A percentile compares a stretch with the other conserved stretches of the same genome.
phyloP scores from a whole-genome alignment of 2,888 invertebrate genomes.

The Thyatira batis region DNA sequence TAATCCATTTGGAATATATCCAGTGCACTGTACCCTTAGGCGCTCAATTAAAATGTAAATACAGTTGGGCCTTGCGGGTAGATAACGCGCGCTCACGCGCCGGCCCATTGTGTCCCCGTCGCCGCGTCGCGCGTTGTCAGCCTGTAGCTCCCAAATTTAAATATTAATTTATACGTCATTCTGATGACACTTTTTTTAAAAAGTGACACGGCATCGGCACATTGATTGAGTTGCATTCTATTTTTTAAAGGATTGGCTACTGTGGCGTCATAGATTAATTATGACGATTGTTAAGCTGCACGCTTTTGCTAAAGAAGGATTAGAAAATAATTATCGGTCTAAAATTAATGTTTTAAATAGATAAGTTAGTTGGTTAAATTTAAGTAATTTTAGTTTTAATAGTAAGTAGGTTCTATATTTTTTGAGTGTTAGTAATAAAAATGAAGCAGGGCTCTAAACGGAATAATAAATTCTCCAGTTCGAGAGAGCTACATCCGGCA shows the following conservation, averaged over 20 bases:
- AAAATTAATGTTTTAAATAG: no score
- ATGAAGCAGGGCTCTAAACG: conserved; percentile 8
- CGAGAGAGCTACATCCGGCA: conserved; percentile 45
- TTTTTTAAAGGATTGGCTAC: no score
- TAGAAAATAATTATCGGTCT: no score
- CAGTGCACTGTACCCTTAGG: conserved; percentile 19
- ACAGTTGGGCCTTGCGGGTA: background rate
- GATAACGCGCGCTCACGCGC: conserved; percentile 12
- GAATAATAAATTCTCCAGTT: conserved; percentile 6
- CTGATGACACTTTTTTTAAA: background rate
- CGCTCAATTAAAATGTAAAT: conserved; percentile 33
- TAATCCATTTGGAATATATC: conserved; percentile 28
- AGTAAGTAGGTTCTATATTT: no score
- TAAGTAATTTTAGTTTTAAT: no score
- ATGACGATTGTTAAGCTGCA: no score
- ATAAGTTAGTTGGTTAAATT: no score
- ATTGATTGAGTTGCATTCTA: background rate
- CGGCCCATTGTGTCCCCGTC: background rate
- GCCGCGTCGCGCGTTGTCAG: conserved; percentile 4
- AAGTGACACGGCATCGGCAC: background rate
- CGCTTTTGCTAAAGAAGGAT: no score
- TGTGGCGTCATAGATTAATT: no score
- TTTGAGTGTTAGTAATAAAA: conserved; percentile 17
- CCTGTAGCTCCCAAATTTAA: conserved; percentile 2
- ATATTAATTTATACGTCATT: conserved; percentile 9